Percentiles rank a stretch among this genome's conserved stretches.
Conservation (phyloP, 1,140 invertebrate species). For the Drosophila burlai region DNA sequence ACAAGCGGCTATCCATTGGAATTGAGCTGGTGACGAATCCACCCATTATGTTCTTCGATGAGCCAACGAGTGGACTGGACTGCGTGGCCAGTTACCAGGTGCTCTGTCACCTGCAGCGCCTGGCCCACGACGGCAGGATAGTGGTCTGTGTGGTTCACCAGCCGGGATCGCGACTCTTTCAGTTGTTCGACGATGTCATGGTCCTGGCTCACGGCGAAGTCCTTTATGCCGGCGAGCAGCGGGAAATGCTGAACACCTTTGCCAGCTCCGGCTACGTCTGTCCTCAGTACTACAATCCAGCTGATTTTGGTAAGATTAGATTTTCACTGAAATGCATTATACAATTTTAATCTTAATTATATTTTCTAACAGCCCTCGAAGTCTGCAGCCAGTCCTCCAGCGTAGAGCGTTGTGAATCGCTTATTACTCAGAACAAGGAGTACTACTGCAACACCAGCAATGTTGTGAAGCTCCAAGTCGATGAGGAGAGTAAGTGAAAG, state of each 20-base stretch:
- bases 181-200: slow-evolving; percentile 88
- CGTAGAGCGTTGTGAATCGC: slow-evolving; percentile 45
- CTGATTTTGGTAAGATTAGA: slow-evolving; percentile 86
- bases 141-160: slow-evolving; percentile 96
- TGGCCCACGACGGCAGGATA: slow-evolving; percentile 91
- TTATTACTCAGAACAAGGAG: slow-evolving; percentile 66
- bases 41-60: slow-evolving; percentile 89
- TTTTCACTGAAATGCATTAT: too few relatives aligned
- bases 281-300: slow-evolving; percentile 89
- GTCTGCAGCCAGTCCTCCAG: slow-evolving; percentile 68
- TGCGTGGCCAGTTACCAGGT: slow-evolving; percentile 90
- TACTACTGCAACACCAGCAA: slow-evolving; percentile 18
- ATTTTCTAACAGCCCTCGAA: slow-evolving; percentile 57
- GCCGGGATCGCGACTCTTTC: slow-evolving; percentile 93
- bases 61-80: slow-evolving; percentile 92
- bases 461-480: slow-evolving; percentile 24
- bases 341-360: too few relatives aligned
- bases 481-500: slow-evolving; percentile 72
- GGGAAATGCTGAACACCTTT: slow-evolving; percentile 86
- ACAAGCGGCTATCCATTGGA: slow-evolving; percentile 94
- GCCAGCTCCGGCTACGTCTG: slow-evolving; percentile 86
- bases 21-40: slow-evolving; percentile 94
- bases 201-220: slow-evolving; percentile 87
- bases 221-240: slow-evolving; percentile 87
- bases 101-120: slow-evolving; percentile 88